Base-by-base conservation (phyloP, 1,140 invertebrate genomes). In the Megalopta genalis region DNA sequence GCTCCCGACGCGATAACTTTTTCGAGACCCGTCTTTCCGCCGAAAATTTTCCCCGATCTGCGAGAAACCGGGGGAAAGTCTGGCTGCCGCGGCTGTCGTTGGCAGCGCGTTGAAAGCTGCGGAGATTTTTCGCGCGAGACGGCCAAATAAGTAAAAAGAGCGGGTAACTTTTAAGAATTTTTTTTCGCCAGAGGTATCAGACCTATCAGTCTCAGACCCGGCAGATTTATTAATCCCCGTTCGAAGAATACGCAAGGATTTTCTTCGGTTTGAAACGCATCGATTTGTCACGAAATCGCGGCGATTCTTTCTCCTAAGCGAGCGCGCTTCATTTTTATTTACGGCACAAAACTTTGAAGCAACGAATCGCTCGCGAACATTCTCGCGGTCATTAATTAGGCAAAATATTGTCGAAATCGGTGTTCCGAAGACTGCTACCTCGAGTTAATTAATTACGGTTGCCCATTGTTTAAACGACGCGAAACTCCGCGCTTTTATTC, bases 41-140 rank as follows among this genome's bases (percentile, higher is more conserved):
- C n/a, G n/a, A 59, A 73, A 79, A 66, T 66, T 65, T n/a, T n/a
- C 16, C 39, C 9, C 32, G 25, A 74, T 57, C 63, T 23, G 9
- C 32, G 9, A 8, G 25, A 18, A 21, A 74, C 65, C 10, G 10
- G 42, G n/a, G 32, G 4, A 32, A 64, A 42, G 59, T 68, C 64
- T 77, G 14, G 12, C 70, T 9, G 32, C n/a, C 27, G 59, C n/a
- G 69, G 27, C 39, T 57, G 62, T 23, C 23, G 37, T 14, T 66
- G 37, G n/a, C 39, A 79, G 42, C 52, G 65, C 23, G 59, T 71
- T 68, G 39, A 71, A 64, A 37, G 32, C n/a, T 14, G 60, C n/a
- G 27, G 49, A 71, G 46, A 79, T 73, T 60, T 23, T 37, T n/a
- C 25, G 37, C 46, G 25, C 6, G 46, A 25, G 23, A 32, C 46